Evolutionary conservation across 2,113 vertebrate genomes (phyloP).

Genomic region (Semicossyphus pulcher): DNA sequence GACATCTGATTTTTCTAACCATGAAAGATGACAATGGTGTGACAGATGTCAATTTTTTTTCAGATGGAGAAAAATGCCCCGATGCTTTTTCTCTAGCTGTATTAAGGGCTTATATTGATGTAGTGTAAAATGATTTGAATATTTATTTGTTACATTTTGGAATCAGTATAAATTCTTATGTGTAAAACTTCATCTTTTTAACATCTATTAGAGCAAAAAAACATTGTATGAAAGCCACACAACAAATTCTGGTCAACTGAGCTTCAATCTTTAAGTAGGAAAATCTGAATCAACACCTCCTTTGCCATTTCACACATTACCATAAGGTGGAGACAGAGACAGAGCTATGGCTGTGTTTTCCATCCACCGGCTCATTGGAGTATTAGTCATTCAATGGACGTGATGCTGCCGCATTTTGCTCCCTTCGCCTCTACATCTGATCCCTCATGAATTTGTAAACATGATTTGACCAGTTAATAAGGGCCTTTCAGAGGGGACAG

Average conservation of each 20-base stretch:
- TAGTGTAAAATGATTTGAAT: conserved; percentile 6
- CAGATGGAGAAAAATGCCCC: conserved; percentile 68
- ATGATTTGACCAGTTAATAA: conserved; percentile 73
- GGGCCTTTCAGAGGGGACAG: conserved; percentile 46
- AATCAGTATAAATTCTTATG: background rate
- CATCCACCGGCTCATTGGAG: conserved; percentile 36
- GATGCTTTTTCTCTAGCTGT: conserved; percentile 6
- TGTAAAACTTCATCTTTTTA: conserved; percentile 4
- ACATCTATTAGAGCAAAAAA: background rate
- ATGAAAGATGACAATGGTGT: conserved; percentile 78
- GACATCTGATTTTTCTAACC: conserved; percentile 82
- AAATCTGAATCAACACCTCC: background rate
- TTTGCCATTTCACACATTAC: conserved; percentile 50
- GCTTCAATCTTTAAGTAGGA: background rate
- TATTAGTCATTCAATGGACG: conserved; percentile 61
- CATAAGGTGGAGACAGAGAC: conserved; percentile 84
- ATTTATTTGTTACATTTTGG: conserved; percentile 31
- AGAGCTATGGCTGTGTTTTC: conserved; percentile 59
- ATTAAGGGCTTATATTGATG: conserved; percentile 4
- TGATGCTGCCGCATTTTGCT: conserved; percentile 50
- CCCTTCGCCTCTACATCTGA: conserved; percentile 43
- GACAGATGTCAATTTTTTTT: conserved; percentile 68
- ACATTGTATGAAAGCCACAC: background rate
- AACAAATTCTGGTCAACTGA: conserved; percentile 12
- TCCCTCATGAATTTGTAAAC: conserved; percentile 75